These are phyloP conservation scores for Piaya cayana DNA, from an alignment of 2,113 vertebrate genomes.

Conservation along the genomic window DNA sequence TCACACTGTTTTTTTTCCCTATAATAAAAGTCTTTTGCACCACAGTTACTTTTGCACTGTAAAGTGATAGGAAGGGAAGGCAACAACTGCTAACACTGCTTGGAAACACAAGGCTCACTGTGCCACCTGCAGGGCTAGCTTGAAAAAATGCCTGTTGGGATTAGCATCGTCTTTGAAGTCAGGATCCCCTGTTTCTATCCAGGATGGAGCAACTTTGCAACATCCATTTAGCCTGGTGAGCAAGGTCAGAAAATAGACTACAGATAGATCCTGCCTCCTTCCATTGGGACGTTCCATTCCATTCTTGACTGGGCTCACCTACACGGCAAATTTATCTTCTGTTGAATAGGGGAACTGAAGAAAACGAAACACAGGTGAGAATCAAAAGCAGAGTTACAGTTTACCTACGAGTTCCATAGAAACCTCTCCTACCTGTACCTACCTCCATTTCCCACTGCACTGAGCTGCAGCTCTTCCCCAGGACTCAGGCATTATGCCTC, in stretches of 20 bases:
- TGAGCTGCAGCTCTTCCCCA: background rate
- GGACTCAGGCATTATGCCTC: background rate
- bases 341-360: background rate
- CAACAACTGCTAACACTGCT: background rate
- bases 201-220: background rate
- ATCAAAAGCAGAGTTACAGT: background rate
- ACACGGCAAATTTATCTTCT: background rate
- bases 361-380: background rate
- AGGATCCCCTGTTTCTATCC: background rate
- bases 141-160: conserved; percentile 13
- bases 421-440: background rate
- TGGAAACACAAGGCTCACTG: conserved; percentile 57
- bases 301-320: background rate
- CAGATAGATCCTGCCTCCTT: background rate
- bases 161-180: background rate
- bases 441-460: background rate
- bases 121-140: conserved; percentile 73
- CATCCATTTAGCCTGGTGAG: background rate
- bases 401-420: background rate
- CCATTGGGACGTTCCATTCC: background rate
- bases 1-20: background rate
- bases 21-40: background rate
- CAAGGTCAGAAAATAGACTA: background rate
- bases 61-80: background rate
- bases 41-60: background rate